Evolutionary conservation across 2,797 vertebrate genomes (phyloP).

Genomic region (Malurus leucopterus): DNA sequence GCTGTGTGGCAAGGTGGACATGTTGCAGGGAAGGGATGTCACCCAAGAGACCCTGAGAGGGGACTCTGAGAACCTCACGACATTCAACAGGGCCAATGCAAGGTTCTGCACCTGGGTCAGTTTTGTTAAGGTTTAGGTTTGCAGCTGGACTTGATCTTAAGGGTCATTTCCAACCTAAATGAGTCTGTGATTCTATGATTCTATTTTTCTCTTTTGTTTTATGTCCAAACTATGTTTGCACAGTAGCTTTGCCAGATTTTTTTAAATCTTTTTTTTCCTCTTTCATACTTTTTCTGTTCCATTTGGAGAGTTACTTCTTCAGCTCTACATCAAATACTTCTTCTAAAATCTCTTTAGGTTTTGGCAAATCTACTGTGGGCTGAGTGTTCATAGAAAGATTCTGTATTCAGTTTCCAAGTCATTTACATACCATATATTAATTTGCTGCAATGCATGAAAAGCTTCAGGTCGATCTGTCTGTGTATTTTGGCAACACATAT

Average conservation of each 20-base stretch:
- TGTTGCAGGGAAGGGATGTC: too few species aligned
- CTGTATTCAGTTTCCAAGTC: background rate
- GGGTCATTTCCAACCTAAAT: background rate
- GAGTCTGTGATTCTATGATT: background rate
- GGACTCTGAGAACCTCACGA: background rate
- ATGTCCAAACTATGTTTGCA: background rate
- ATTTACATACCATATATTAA: background rate
- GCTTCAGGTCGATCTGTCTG: background rate
- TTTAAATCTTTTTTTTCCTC: background rate
- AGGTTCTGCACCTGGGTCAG: background rate
- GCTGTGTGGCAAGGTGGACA: background rate
- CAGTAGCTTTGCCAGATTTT: background rate
- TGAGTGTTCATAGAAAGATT: background rate
- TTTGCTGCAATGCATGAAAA: background rate
- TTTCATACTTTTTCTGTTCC: background rate
- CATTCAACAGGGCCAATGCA: background rate
- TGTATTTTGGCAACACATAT: background rate
- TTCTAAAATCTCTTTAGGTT: background rate
- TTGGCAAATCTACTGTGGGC: background rate
- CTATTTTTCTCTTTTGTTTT: background rate
- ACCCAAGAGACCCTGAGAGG: background rate
- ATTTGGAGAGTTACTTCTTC: background rate
- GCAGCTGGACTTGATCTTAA: background rate
- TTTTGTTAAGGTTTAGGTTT: background rate
- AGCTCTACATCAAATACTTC: background rate